Percentiles rank a stretch among this genome's conserved stretches.
These are phyloP conservation scores for Coregonus ussuriensis DNA, from an alignment of 2,797 vertebrate species.

Conservation along the genomic window DNA sequence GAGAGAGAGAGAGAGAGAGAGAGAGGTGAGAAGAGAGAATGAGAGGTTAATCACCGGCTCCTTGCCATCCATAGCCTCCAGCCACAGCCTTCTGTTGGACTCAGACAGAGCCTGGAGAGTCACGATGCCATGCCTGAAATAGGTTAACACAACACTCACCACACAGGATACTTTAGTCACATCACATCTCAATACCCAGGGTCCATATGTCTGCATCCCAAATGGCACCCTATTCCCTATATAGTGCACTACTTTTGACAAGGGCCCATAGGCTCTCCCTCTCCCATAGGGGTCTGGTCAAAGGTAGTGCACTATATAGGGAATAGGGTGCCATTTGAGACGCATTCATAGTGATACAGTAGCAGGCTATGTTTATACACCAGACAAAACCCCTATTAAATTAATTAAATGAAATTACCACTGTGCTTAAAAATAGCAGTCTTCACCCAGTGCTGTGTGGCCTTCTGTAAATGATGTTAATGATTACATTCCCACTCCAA, in stretches of 20 bases:
- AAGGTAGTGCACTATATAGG: neutral
- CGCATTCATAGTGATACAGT: neutral
- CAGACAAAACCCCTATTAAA: neutral
- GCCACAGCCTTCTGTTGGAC: constrained; percentile 93
- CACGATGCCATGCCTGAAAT: constrained; percentile 90
- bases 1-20: neutral
- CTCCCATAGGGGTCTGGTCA: no score
- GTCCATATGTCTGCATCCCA: constrained; percentile 19
- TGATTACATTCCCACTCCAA: constrained; percentile 50
- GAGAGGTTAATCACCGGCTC: constrained; percentile 87
- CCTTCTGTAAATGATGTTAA: constrained; percentile 26
- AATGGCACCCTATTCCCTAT: neutral
- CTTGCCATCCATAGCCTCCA: constrained; percentile 99
- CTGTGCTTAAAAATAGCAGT: constrained; percentile 62
- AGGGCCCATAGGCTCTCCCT: neutral
- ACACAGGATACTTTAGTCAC: constrained; percentile 58
- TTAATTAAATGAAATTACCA: constrained; percentile 59
- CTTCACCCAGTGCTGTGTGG: constrained; percentile 47
- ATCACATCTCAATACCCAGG: constrained; percentile 46
- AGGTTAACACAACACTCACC: constrained; percentile 54
- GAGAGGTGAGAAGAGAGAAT: neutral
- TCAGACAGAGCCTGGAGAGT: constrained; percentile 96
- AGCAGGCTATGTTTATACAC: constrained; percentile 53
- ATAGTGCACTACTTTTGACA: neutral
- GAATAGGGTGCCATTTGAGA: neutral